Conservation (phyloP, 2,888 invertebrate genomes). For the Apodemia mormo region DNA sequence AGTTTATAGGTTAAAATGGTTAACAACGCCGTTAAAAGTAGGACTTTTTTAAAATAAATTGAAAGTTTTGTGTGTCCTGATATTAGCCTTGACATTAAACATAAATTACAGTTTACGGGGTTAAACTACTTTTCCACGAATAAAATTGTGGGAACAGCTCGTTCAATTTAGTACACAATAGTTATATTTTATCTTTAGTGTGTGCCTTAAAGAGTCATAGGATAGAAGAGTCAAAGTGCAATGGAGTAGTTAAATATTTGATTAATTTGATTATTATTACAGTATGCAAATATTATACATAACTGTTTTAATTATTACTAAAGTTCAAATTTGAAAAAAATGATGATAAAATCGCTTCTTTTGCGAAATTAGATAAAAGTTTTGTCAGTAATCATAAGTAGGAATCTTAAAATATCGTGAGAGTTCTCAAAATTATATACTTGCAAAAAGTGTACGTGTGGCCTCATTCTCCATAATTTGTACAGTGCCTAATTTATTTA, state of each 20-base stretch:
- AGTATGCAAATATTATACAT: neutral
- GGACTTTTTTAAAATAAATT: neutral
- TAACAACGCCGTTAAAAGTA: neutral
- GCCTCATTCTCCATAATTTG: constrained; percentile 1
- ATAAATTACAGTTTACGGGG: neutral
- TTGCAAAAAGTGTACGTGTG: constrained; percentile 8
- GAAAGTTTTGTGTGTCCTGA: neutral
- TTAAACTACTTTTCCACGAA: neutral
- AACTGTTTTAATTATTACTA: neutral
- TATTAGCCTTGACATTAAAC: neutral
- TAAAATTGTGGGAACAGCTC: neutral
- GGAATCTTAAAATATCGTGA: constrained; percentile 13
- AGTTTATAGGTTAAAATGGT: neutral
- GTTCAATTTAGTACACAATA: neutral
- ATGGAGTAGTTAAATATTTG: neutral
- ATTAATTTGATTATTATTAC: neutral
- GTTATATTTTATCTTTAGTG: neutral
- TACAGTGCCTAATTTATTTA: neutral
- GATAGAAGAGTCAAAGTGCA: neutral
- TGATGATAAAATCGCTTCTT: neutral
- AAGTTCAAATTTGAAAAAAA: neutral
- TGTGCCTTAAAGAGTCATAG: neutral
- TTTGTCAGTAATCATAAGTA: neutral
- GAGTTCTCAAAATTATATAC: constrained; percentile 1
- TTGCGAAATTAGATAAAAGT: constrained; percentile 6